Conservation (phyloP, 2,888 invertebrate genomes). For the Campoplex capitator region DNA sequence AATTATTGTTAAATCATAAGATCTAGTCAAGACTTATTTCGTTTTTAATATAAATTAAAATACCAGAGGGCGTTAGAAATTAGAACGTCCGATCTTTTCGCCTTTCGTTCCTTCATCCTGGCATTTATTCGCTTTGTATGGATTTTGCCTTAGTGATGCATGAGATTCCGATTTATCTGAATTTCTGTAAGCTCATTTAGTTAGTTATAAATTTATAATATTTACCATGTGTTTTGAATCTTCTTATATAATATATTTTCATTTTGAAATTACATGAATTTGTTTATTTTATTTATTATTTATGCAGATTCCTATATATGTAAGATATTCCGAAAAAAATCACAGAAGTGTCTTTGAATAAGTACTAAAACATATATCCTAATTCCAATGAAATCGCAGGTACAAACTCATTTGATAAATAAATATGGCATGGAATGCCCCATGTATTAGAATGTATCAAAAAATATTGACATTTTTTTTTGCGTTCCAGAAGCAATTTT, state of each 20-base stretch:
- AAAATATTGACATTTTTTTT: no score
- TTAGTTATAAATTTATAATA: neutral
- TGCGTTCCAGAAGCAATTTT: no score
- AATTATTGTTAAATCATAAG: constrained; percentile 43
- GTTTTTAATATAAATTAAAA: constrained; percentile 9
- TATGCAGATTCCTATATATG: no score
- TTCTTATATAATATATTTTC: constrained; percentile 17
- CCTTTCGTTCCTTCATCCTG: neutral
- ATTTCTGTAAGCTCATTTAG: neutral
- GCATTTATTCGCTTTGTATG: constrained; percentile 17
- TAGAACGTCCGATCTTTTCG: neutral
- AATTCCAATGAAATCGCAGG: no score
- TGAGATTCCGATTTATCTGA: constrained; percentile 39
- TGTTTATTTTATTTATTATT: neutral
- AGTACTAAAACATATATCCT: no score
- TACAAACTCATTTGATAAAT: no score
- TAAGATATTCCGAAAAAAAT: no score
- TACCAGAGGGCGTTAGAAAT: neutral
- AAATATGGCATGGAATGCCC: no score
- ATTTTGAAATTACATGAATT: neutral
- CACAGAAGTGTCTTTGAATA: no score
- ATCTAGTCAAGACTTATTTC: constrained; percentile 57
- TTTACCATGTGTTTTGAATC: neutral
- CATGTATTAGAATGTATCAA: no score
- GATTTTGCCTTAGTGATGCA: neutral